Conservation (phyloP, 2,113 vertebrate species). For the Tachysurus fulvidraco region DNA sequence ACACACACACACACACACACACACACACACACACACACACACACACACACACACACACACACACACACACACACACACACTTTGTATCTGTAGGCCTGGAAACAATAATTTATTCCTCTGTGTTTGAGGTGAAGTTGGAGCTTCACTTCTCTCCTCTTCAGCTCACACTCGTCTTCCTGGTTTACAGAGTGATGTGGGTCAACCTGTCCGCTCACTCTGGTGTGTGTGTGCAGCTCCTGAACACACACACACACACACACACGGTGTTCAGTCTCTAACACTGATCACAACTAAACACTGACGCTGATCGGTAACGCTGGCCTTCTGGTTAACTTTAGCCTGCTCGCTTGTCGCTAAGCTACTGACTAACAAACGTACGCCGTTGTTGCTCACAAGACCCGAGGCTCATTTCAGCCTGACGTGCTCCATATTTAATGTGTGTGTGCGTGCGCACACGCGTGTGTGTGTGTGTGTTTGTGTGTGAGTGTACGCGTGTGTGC, state of each 20-base stretch:
- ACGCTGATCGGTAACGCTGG: background rate
- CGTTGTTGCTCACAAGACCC: background rate
- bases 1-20: no score
- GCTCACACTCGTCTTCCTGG: no score
- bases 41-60: no score
- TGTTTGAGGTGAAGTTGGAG: background rate
- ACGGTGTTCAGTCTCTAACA: no score
- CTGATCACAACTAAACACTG: no score
- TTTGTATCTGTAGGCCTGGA: background rate
- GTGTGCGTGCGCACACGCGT: constrained; percentile 16
- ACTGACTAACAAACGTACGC: no score
- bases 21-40: no score
- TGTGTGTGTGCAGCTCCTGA: no score
- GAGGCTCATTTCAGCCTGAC: background rate
- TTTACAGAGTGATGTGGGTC: no score
- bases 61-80: no score
- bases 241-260: no score
- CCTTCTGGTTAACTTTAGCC: background rate
- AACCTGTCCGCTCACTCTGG: no score
- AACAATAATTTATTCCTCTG: background rate
- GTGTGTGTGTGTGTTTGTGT: background rate
- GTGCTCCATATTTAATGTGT: constrained; percentile 34
- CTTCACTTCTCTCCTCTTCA: background rate
- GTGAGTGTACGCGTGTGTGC: background rate
- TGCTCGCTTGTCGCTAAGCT: background rate